These are phyloP conservation scores for Coenobita brevimanus DNA, from an alignment of 1,140 invertebrate species.

Conservation along the genomic window DNA sequence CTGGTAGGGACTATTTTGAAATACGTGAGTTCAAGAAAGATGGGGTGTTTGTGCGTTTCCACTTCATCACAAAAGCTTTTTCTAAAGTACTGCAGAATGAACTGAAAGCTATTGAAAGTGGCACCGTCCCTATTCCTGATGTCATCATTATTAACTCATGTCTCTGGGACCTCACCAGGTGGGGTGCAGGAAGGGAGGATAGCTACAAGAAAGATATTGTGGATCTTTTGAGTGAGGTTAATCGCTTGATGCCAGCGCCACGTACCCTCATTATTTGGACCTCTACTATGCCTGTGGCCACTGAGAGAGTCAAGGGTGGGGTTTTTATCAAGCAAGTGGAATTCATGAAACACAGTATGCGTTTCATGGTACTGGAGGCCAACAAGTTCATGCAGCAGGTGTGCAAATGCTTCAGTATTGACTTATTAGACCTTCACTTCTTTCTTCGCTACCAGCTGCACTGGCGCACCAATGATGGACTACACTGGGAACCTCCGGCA, in stretches of 20 bases:
- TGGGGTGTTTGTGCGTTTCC: neutral
- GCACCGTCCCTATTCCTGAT: slow-evolving; percentile 2
- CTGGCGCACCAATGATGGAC: slow-evolving; percentile 36
- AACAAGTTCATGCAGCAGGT: slow-evolving; percentile 49
- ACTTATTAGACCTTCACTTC: slow-evolving; percentile 43
- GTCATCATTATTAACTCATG: slow-evolving; percentile 41
- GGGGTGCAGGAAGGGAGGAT: slow-evolving; percentile 40
- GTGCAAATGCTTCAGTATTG: slow-evolving; percentile 27
- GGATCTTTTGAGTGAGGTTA: neutral
- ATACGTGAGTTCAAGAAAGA: slow-evolving; percentile 9
- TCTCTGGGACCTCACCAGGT: slow-evolving; percentile 47
- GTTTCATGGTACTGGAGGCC: slow-evolving; percentile 45
- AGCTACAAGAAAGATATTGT: slow-evolving; percentile 45
- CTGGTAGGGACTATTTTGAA: slow-evolving; percentile 30
- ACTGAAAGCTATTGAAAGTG: slow-evolving; percentile 12
- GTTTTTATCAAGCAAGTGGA: slow-evolving; percentile 59
- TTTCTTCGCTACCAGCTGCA: slow-evolving; percentile 36
- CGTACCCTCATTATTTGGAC: slow-evolving; percentile 35
- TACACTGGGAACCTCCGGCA: slow-evolving; percentile 34
- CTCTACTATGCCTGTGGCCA: slow-evolving; percentile 37
- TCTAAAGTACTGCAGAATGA: neutral
- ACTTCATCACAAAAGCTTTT: slow-evolving; percentile 19
- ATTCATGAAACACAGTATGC: slow-evolving; percentile 56
- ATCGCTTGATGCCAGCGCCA: neutral
- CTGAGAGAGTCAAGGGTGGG: slow-evolving; percentile 45